A percentile compares a stretch with the other conserved stretches of the same genome.
These are phyloP conservation scores for Tineola bisselliella DNA, from an alignment of 2,888 invertebrate species.

Conservation along the genomic window DNA sequence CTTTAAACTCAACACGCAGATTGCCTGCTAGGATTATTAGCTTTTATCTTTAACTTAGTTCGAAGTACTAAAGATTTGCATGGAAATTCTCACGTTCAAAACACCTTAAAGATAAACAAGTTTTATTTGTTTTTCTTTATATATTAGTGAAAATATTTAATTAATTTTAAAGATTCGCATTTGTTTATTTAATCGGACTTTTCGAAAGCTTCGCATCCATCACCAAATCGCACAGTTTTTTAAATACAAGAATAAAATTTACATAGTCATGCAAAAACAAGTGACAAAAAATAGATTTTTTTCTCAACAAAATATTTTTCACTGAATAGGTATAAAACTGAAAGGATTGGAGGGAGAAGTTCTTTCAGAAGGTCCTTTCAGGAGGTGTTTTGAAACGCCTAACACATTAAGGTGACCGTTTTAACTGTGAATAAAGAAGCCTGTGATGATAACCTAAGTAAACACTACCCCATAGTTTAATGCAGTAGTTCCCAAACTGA, in stretches of 20 bases:
- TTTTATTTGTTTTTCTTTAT: no score
- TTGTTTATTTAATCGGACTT: no score
- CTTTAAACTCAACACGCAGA: not conserved
- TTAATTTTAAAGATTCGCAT: no score
- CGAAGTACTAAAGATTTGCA: not conserved
- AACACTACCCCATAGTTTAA: not conserved
- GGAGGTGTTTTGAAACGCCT: not conserved
- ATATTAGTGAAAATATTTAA: no score
- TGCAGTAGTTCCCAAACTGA: no score
- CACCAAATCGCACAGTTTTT: no score
- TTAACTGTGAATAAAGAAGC: not conserved
- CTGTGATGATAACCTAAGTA: constrained; percentile 4
- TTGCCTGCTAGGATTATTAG: not conserved
- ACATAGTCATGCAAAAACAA: no score
- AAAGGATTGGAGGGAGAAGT: not conserved
- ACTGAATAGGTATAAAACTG: not conserved
- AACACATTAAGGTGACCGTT: constrained; percentile 1
- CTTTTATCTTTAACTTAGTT: not conserved
- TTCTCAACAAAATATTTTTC: no score
- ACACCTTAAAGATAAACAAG: not conserved
- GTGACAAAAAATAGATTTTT: no score
- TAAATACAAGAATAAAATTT: no score
- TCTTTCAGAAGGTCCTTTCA: not conserved
- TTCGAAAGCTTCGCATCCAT: no score
- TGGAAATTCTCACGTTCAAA: not conserved